Conservation (phyloP, 2,888 invertebrate genomes). For the Apantesis nais region DNA sequence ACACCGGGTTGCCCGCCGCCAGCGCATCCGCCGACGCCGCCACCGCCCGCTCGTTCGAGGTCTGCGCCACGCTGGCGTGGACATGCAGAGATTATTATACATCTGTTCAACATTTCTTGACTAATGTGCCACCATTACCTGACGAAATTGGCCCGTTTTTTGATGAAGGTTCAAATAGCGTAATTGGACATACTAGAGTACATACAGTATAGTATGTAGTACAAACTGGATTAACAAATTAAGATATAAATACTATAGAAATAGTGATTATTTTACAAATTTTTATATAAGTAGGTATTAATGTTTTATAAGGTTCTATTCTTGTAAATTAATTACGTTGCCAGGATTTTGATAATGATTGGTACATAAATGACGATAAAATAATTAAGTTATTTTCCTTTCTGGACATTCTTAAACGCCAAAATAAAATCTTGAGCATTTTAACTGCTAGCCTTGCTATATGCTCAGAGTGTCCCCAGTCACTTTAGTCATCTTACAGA, state of each 20-base stretch:
- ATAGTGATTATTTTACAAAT: conserved; percentile 41
- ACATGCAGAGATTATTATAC: conserved; percentile 92
- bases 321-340: conserved; percentile 23
- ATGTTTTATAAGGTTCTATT: conserved; percentile 48
- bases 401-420: background rate
- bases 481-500: no score
- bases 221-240: conserved; percentile 19
- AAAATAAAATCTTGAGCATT: no score
- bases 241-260: conserved; percentile 20
- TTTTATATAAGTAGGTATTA: conserved; percentile 39
- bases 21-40: no score
- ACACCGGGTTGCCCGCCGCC: no score
- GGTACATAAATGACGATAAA: conserved; percentile 43
- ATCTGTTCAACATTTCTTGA: conserved; percentile 82
- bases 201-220: conserved; percentile 40
- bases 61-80: no score
- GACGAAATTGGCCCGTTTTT: conserved; percentile 63
- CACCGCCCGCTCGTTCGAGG: no score
- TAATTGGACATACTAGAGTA: conserved; percentile 55
- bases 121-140: conserved; percentile 67
- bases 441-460: no score
- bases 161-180: conserved; percentile 56
- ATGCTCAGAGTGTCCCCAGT: no score
- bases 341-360: conserved; percentile 26
- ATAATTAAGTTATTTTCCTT: conserved; percentile 22